A percentile compares a stretch with the other conserved stretches of the same genome.
Conservation (phyloP, 2,113 vertebrate genomes). For the Haemorhous mexicanus region DNA sequence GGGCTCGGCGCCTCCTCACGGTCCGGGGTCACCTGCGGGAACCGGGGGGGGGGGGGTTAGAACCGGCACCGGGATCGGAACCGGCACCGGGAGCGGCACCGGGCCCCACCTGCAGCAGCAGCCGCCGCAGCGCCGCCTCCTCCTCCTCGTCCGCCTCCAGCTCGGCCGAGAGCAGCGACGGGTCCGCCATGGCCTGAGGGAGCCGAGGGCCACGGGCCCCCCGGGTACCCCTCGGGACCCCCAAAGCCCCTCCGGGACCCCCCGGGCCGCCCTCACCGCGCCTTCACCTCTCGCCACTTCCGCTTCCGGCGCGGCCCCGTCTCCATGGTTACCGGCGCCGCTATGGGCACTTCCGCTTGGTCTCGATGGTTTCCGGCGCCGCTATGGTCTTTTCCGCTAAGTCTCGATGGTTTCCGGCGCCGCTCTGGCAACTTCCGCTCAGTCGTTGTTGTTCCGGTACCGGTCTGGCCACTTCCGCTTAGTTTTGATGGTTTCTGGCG, state of each 20-base stretch:
- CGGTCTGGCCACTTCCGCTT: neutral
- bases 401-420: neutral
- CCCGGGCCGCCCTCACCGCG: neutral
- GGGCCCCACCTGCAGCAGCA: neutral
- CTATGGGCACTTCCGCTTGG: neutral
- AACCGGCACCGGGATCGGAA: no score
- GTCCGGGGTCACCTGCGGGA: no score
- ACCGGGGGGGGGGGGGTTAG: no score
- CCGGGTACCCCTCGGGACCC: no score
- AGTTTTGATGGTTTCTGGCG: no score
- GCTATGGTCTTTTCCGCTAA: neutral
- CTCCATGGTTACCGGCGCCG: neutral
- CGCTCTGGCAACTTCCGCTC: no score
- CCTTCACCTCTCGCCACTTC: neutral
- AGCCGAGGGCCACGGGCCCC: no score
- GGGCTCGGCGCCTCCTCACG: no score
- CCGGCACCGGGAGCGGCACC: neutral
- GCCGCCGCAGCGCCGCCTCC: neutral
- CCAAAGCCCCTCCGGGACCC: no score
- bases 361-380: neutral
- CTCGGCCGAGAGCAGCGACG: neutral
- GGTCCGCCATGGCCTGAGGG: neutral
- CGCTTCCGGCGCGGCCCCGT: neutral
- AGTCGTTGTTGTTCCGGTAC: no score
- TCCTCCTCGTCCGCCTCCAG: neutral